These are phyloP conservation scores for Nothoprocta pentlandii DNA, from an alignment of 2,113 vertebrate species.

Conservation along the genomic window DNA sequence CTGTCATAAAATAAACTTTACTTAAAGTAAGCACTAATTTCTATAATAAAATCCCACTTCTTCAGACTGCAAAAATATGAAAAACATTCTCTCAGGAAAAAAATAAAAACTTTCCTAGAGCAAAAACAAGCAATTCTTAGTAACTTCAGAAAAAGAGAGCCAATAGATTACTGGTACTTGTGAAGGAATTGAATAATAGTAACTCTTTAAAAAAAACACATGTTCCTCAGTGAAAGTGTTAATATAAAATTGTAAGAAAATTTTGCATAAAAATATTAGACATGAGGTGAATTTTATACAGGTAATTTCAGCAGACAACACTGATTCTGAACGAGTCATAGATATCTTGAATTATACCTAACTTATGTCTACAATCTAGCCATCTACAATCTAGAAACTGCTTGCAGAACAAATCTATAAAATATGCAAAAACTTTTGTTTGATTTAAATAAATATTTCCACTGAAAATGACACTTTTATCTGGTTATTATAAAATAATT, in stretches of 20 bases:
- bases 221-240: not conserved
- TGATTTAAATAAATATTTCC: slow-evolving; percentile 24
- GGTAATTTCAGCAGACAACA: not conserved
- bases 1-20: slow-evolving; percentile 29
- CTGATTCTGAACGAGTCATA: not conserved
- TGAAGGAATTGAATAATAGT: not conserved
- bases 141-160: not conserved
- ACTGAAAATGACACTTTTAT: slow-evolving; percentile 18
- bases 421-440: not conserved
- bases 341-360: not conserved
- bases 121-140: not conserved
- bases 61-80: slow-evolving; percentile 16
- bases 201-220: not conserved
- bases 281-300: slow-evolving; percentile 15
- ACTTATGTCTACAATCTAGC: not conserved
- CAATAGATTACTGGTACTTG: not conserved
- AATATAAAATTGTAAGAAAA: not conserved
- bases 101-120: not conserved
- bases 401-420: not conserved
- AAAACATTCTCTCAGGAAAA: slow-evolving; percentile 30
- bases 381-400: not conserved
- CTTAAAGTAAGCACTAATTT: not conserved
- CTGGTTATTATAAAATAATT: slow-evolving; percentile 48
- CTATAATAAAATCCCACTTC: not conserved
- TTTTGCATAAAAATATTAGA: slow-evolving; percentile 5